Conservation (phyloP, 1,140 invertebrate species). For the Matsumurasca onukii region DNA sequence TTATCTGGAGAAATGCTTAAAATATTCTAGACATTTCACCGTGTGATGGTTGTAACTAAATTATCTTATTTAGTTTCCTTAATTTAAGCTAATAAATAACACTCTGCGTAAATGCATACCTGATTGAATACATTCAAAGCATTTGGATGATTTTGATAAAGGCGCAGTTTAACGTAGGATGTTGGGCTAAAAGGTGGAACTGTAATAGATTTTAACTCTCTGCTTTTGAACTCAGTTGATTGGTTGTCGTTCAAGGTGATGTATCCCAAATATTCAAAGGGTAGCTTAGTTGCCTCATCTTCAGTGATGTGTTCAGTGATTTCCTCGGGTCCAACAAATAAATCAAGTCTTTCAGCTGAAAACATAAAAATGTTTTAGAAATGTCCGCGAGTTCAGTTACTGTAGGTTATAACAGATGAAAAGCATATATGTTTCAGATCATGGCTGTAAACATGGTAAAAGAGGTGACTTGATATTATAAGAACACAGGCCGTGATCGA, state of each 20-base stretch:
- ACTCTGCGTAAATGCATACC: too few species aligned
- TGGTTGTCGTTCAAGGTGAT: constrained; percentile 80
- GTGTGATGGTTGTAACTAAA: too few species aligned
- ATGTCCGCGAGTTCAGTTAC: too few species aligned
- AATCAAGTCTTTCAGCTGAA: constrained; percentile 52
- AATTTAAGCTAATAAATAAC: too few species aligned
- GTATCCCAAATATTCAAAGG: constrained; percentile 75
- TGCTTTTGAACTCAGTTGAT: constrained; percentile 75
- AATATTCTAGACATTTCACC: too few species aligned
- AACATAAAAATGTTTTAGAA: constrained; percentile 8
- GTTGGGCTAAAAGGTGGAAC: constrained; percentile 61
- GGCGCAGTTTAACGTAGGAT: constrained; percentile 78
- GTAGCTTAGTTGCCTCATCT: constrained; percentile 44
- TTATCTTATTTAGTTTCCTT: too few species aligned
- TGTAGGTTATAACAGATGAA: too few species aligned
- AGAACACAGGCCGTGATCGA: too few species aligned
- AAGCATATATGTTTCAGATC: too few species aligned
- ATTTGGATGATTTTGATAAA: constrained; percentile 80
- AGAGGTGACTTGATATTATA: too few species aligned
- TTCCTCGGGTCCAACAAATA: constrained; percentile 54
- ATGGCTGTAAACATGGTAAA: too few species aligned
- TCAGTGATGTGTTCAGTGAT: constrained; percentile 45
- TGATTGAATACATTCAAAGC: constrained; percentile 76
- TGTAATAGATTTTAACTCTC: constrained; percentile 83
- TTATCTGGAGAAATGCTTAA: too few species aligned